A percentile compares a stretch with the other conserved stretches of the same genome.
Evolutionary conservation across 2,888 invertebrate genomes (phyloP).

Genomic region (Drosophila setosimentum): DNA sequence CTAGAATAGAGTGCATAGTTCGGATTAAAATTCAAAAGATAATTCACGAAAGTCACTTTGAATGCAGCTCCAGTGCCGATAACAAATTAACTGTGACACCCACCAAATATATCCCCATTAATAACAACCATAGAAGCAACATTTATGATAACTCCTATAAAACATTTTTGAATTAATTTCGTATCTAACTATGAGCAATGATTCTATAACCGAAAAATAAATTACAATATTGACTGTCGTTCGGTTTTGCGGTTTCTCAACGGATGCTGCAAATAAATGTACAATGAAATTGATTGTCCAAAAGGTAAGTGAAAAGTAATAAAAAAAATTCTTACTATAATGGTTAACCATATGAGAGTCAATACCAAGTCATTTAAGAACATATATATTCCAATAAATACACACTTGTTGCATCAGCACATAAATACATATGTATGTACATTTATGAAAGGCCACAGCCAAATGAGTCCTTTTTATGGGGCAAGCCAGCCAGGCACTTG

Average conservation of each 20-base stretch:
- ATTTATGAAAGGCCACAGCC: slow-evolving; percentile 20
- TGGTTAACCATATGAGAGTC: not conserved
- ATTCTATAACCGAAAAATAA: slow-evolving; percentile 13
- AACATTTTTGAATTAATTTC: slow-evolving; percentile 7
- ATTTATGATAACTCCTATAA: slow-evolving; percentile 1
- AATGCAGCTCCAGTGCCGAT: not conserved
- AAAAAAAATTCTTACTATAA: not conserved
- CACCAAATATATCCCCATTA: not conserved
- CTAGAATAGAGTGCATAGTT: not conserved
- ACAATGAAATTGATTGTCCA: slow-evolving; percentile 85
- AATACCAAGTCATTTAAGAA: not conserved
- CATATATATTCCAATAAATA: not conserved
- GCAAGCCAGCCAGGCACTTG: slow-evolving; percentile 14
- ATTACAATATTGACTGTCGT: slow-evolving; percentile 2
- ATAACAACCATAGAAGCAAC: not conserved
- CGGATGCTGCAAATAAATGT: slow-evolving; percentile 78
- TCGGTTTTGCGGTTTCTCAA: not conserved
- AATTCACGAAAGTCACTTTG: slow-evolving; percentile 2
- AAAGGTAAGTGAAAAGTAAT: slow-evolving; percentile 79
- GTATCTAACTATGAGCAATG: slow-evolving; percentile 21
- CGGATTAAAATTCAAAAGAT: slow-evolving; percentile 33
- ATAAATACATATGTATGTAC: not conserved
- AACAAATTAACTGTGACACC: not conserved
- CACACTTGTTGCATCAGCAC: slow-evolving; percentile 56
- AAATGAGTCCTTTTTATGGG: slow-evolving; percentile 4